Conservation (phyloP, 2,797 vertebrate genomes). For the Thripadectes ignobilis region DNA sequence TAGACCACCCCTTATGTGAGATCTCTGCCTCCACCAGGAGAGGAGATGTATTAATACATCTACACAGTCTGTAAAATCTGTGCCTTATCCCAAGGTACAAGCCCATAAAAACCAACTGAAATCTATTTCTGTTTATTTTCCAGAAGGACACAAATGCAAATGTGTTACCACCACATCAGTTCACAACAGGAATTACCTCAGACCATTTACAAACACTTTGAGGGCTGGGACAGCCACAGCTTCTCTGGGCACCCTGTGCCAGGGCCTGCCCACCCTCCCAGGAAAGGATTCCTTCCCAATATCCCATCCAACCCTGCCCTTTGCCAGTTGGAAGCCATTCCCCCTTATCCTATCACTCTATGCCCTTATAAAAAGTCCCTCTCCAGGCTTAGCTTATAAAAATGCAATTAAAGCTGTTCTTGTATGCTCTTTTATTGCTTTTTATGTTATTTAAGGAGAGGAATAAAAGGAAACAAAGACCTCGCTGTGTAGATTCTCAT, state of each 20-base stretch:
- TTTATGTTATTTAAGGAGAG: slow-evolving; percentile 45
- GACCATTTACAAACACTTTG: not conserved
- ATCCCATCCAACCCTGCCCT: not conserved
- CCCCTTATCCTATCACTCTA: not conserved
- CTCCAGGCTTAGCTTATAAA: not conserved
- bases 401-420: slow-evolving; percentile 17
- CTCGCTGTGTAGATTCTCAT: not conserved
- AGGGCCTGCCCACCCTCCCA: not conserved
- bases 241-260: not conserved
- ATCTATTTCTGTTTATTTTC: not conserved
- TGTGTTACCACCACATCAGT: not conserved
- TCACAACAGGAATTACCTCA: not conserved
- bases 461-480: not conserved
- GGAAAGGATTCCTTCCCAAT: not conserved
- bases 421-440: slow-evolving; percentile 4
- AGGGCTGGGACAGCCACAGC: not conserved
- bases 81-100: not conserved
- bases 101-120: not conserved
- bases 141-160: not conserved
- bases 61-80: not conserved
- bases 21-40: not conserved
- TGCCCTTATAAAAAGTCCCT: not conserved
- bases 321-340: not conserved
- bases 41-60: not conserved
- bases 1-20: not conserved